Percentiles rank a stretch among this genome's conserved stretches.
These are phyloP conservation scores for Yponomeuta evonymella DNA, from an alignment of 2,888 invertebrate genomes.

Conservation along the genomic window DNA sequence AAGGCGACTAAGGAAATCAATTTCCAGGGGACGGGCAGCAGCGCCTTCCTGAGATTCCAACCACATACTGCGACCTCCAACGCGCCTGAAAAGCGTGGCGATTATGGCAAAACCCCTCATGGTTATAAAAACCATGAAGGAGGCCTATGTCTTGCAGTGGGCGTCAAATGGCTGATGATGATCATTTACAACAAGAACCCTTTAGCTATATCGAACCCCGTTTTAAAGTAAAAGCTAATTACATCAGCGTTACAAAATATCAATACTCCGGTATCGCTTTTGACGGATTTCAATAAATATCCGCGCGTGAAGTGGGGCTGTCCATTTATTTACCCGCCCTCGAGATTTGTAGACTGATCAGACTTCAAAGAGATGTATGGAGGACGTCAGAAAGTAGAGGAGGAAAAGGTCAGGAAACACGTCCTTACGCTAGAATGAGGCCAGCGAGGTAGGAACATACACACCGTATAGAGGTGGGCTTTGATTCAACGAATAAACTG, in stretches of 20 bases:
- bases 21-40: no score
- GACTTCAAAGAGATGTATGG: not conserved
- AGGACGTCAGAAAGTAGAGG: not conserved
- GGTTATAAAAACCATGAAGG: no score
- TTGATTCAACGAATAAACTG: not conserved
- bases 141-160: no score
- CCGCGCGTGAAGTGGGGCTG: not conserved
- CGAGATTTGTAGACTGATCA: not conserved
- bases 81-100: no score
- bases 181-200: no score
- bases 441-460: not conserved
- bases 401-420: slow-evolving; percentile 9
- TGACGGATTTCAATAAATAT: not conserved
- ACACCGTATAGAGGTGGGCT: not conserved
- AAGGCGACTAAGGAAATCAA: no score
- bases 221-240: no score
- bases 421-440: slow-evolving; percentile 1
- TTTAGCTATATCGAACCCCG: no score
- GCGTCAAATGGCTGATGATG: no score
- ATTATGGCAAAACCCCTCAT: no score
- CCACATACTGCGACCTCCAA: no score
- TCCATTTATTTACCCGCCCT: not conserved
- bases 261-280: not conserved
- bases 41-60: no score
- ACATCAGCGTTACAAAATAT: not conserved